Base-by-base conservation (phyloP, 2,888 invertebrate genomes). In the Agonum fuliginosum region DNA sequence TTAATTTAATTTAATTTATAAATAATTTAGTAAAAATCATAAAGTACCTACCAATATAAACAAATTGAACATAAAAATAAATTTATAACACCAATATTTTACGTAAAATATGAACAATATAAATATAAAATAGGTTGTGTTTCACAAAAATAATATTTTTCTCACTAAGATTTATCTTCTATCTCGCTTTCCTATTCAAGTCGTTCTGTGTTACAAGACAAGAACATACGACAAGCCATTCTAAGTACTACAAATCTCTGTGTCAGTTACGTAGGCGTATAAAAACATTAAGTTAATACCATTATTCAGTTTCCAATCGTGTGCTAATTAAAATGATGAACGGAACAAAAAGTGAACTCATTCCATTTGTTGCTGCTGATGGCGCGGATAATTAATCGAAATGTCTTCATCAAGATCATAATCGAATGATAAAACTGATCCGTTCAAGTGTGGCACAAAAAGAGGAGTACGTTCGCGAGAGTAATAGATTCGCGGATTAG, bases 391-490 rank as follows among this genome's bases (percentile, higher is more conserved):
- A 27, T 34, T 62, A 62, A 62, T 34, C 51, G 51, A 51, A 51
- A 51, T 51, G 51, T 51, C 62, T 62, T 62, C 34, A 62, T 62
- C 30, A 34, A 48, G 62, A 62, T 62, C 17, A 62, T 62, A 62
- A 62, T 62, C 62, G 8, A 62, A 62, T 17, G 30, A 30, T 62
- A 62, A 27, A 62, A 62, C 14, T 30, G 62, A 62, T 62, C 34
- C 19, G 48, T 48, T 62, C 8, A 34, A 62, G 17, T 4, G 17
- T 34, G 62, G 62, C 30, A 27, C 27, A 10, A 51, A 51, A 24
- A n/a, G 20, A 10, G 1, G 8, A 2, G n/a, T 22, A 51, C 24
- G 37, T 37, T 1, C 37, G 37, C 37, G 10, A 12, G n/a, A 37
- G 12, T 37, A n/a, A 37, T 37, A 12, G 37, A 37, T n/a, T n/a